Conservation (phyloP, 2,888 invertebrate genomes). For the Rambutsinella grinnellia region DNA sequence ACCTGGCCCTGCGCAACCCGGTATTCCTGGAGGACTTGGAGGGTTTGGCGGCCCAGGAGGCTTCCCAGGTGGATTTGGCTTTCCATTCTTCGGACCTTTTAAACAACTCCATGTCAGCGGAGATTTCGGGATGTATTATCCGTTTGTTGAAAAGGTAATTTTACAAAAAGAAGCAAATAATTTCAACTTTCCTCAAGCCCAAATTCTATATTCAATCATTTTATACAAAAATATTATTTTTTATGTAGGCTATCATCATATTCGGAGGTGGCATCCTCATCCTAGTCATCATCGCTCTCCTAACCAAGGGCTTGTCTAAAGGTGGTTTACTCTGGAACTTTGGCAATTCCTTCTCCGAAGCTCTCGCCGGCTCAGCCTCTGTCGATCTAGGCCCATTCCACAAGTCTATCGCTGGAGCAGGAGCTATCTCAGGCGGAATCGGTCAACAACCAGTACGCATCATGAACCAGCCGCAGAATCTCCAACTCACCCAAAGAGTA, state of each 20-base stretch:
- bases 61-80: neutral
- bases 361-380: slow-evolving; percentile 31
- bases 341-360: slow-evolving; percentile 32
- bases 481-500: slow-evolving; percentile 20
- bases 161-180: neutral
- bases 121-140: slow-evolving; percentile 8
- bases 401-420: slow-evolving; percentile 42
- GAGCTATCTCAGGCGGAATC: slow-evolving; percentile 20
- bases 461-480: neutral
- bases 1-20: slow-evolving; percentile 2
- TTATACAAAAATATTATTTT: slow-evolving; percentile 5
- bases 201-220: too few relatives aligned
- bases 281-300: slow-evolving; percentile 36
- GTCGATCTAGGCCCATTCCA: slow-evolving; percentile 38
- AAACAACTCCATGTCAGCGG: slow-evolving; percentile 30
- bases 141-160: slow-evolving; percentile 29
- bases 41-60: slow-evolving; percentile 10
- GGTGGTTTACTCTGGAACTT: slow-evolving; percentile 20
- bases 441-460: neutral
- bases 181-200: too few relatives aligned
- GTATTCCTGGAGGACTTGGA: neutral
- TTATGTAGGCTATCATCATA: slow-evolving; percentile 20
- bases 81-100: slow-evolving; percentile 20
- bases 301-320: slow-evolving; percentile 20
- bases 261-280: slow-evolving; percentile 42